phyloP scores from a whole-genome alignment of 1,140 invertebrate genomes.

The Phenacoccus solenopsis region DNA sequence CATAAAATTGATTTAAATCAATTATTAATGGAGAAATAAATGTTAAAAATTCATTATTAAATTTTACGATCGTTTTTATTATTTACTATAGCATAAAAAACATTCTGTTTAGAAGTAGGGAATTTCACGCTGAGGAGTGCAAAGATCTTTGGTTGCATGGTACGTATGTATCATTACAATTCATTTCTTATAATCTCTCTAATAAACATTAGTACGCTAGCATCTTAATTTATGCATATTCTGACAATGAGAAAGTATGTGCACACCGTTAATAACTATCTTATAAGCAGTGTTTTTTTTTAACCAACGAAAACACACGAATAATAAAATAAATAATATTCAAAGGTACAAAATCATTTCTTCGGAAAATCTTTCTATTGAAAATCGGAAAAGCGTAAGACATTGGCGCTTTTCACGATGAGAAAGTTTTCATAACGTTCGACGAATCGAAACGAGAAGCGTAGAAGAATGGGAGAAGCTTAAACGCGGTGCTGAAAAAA shows the following conservation, averaged over 20 bases:
- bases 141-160: too few relatives aligned
- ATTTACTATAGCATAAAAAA: too few relatives aligned
- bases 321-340: neutral
- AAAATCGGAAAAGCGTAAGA: neutral
- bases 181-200: neutral
- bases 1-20: too few relatives aligned
- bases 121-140: too few relatives aligned
- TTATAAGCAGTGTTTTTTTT: neutral
- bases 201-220: neutral
- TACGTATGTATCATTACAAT: neutral
- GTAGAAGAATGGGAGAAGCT: neutral
- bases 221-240: neutral
- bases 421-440: neutral
- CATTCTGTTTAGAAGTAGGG: too few relatives aligned
- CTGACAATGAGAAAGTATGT: neutral
- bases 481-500: neutral
- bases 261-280: neutral
- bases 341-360: neutral
- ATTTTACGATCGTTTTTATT: too few relatives aligned
- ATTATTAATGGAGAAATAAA: too few relatives aligned
- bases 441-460: neutral
- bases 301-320: neutral
- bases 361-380: neutral
- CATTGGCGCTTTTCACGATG: neutral
- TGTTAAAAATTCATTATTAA: too few relatives aligned